Evolutionary conservation across 2,888 invertebrate genomes (phyloP).

Genomic region (Metalampra italica): DNA sequence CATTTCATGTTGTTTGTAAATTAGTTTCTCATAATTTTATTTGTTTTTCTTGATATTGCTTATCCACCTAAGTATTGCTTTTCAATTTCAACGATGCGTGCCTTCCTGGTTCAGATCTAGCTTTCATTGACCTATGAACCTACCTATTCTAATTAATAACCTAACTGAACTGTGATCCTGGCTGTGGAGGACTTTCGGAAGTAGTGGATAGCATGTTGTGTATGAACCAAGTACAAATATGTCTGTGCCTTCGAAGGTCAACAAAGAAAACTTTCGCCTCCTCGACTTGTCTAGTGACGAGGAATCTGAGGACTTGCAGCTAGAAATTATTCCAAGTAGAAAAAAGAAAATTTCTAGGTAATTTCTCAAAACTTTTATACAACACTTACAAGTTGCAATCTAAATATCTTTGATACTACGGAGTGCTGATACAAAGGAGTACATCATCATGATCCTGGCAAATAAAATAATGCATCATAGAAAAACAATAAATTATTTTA

Average conservation of each 20-base stretch:
- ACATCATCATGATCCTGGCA: too few species aligned
- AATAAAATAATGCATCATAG: too few species aligned
- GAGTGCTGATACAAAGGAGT: too few species aligned
- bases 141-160: neutral
- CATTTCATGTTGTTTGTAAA: too few species aligned
- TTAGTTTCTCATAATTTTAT: too few species aligned
- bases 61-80: too few species aligned
- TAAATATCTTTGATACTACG: neutral
- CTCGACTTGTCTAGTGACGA: slow-evolving; percentile 80
- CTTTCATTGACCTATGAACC: neutral
- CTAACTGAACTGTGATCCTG: neutral
- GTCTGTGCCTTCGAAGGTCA: slow-evolving; percentile 64
- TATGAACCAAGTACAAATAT: slow-evolving; percentile 41
- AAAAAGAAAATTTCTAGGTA: slow-evolving; percentile 79
- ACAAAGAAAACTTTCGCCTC: slow-evolving; percentile 82
- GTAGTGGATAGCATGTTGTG: slow-evolving; percentile 48
- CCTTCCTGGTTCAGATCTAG: slow-evolving; percentile 1
- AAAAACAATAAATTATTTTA: too few species aligned
- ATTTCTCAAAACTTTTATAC: slow-evolving; percentile 1
- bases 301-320: slow-evolving; percentile 79
- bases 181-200: slow-evolving; percentile 15
- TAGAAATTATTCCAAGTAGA: slow-evolving; percentile 78
- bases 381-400: neutral
- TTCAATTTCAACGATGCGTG: neutral
- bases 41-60: too few species aligned